Conservation (phyloP, 2,113 vertebrate species). For the Macroglossus sobrinus region DNA sequence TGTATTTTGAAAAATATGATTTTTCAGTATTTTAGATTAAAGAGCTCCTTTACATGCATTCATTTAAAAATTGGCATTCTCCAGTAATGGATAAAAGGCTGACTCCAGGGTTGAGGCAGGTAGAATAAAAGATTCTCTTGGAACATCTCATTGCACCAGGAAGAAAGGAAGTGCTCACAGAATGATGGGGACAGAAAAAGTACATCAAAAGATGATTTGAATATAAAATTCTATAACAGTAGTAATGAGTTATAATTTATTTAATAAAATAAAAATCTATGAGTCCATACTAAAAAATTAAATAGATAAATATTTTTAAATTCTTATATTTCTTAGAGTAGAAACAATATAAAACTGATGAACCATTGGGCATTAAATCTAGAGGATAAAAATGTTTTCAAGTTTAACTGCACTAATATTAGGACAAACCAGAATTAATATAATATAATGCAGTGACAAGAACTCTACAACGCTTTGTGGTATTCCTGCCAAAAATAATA, state of each 20-base stretch:
- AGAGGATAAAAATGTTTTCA: not conserved
- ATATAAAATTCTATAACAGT: not conserved
- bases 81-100: not conserved
- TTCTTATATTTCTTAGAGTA: not conserved
- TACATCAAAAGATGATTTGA: not conserved
- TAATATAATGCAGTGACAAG: not conserved
- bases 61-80: not conserved
- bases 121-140: not conserved
- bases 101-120: not conserved
- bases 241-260: not conserved
- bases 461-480: not conserved
- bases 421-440: not conserved
- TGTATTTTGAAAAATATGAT: not conserved
- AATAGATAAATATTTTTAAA: not conserved
- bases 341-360: not conserved
- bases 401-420: not conserved
- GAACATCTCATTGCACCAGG: not conserved
- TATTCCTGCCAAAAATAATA: not conserved
- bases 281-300: not conserved
- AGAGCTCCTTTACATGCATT: not conserved
- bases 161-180: not conserved
- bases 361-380: not conserved
- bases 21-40: not conserved
- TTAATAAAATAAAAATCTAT: not conserved
- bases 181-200: not conserved